Evolutionary conservation across 2,113 vertebrate genomes (phyloP).

Genomic region (Triplophysa siluroides): DNA sequence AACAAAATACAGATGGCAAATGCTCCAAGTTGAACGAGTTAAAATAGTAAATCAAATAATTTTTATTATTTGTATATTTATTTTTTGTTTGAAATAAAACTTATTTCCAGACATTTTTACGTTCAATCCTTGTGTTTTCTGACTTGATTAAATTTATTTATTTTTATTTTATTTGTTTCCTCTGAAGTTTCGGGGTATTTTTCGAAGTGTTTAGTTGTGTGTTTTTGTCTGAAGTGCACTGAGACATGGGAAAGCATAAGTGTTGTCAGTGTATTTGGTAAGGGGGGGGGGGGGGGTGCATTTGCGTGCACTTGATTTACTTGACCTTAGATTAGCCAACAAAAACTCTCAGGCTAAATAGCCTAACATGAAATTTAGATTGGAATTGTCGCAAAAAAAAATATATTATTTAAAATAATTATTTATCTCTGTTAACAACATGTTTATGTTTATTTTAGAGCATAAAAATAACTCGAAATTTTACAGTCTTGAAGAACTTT

Average conservation of each 20-base stretch:
- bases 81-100: background rate
- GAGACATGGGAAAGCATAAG: background rate
- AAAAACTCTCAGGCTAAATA: background rate
- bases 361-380: background rate
- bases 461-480: background rate
- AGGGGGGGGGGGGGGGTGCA: background rate
- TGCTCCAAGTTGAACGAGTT: background rate
- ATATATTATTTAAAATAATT: no score
- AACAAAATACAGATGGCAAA: background rate
- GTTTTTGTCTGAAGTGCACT: background rate
- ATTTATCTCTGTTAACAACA: background rate
- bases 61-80: background rate
- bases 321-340: conserved; percentile 4
- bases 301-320: background rate
- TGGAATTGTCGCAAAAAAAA: background rate
- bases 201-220: no score
- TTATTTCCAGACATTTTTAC: background rate
- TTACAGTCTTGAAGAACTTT: background rate
- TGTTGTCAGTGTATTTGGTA: background rate
- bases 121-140: background rate
- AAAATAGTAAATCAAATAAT: background rate
- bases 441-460: background rate
- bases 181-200: background rate
- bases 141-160: background rate
- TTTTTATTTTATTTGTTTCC: background rate